These are phyloP conservation scores for Gallinago stenura DNA, from an alignment of 2,797 vertebrate species.

Conservation along the genomic window DNA sequence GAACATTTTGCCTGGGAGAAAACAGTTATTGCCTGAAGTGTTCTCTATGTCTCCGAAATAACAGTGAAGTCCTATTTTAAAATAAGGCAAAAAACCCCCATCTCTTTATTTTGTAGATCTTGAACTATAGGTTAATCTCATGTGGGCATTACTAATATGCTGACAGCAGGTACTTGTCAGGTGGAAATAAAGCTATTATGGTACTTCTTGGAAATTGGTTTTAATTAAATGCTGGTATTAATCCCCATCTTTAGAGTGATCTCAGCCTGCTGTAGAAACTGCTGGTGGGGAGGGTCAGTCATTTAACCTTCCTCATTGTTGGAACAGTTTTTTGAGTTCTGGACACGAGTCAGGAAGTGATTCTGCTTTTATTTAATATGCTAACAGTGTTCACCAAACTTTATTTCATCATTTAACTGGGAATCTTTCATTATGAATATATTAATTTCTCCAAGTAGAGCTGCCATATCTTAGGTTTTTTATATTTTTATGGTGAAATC, in stretches of 20 bases:
- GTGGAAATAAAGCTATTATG: not conserved
- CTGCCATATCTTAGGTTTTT: not conserved
- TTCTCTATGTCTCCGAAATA: not conserved
- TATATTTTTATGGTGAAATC: not conserved
- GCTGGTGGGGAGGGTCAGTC: not conserved
- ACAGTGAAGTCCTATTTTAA: not conserved
- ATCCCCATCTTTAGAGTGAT: not conserved
- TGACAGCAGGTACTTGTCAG: not conserved
- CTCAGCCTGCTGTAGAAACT: not conserved
- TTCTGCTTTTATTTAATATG: not conserved
- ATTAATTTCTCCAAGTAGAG: not conserved
- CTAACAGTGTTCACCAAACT: not conserved
- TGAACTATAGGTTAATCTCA: not conserved
- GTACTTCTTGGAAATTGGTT: not conserved
- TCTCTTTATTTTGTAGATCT: not conserved
- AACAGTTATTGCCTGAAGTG: not conserved
- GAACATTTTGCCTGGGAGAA: not conserved
- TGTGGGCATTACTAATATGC: not conserved
- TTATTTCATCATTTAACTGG: not conserved
- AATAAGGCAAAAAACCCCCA: not conserved
- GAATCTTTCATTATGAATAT: not conserved
- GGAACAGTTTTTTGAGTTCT: not conserved
- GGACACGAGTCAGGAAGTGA: not conserved
- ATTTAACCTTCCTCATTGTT: not conserved
- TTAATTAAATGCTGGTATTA: not conserved